Evolutionary conservation across 2,113 vertebrate genomes (phyloP), one percentile per base, ranked within the genome.

Genomic region (Candoia aspera): DNA sequence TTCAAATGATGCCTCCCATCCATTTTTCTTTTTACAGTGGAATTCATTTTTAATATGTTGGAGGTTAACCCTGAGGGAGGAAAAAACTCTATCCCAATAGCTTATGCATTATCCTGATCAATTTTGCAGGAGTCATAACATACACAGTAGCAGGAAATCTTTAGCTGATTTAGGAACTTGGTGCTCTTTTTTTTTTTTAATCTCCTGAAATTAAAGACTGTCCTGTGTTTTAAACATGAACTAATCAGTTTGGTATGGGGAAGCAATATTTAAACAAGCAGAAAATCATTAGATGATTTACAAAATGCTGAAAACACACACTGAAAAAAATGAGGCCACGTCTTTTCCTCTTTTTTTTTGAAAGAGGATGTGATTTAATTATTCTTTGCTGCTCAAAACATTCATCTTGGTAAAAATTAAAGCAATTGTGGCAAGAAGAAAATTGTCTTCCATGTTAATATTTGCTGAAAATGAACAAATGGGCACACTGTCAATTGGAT

Each of bases 211-310:
- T 26, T 42, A 79, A 89, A 54, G 92, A 94, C 92, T 68, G 55
- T 64, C 37, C 0, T 29, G 59, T 54, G 10, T 95, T 68, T 94
- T 95, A 94, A 83, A 91, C 26, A 53, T 91, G 90, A 49, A 91
- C 89, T 95, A 94, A 96, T 97, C 95, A 58, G 86, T 96, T 97
- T 92, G 88, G 91, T 94, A 85, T 54, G 94, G 94, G 79, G 93
- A 96, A 95, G 90, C 91, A 92, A 95, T 94, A 95, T 95, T 96
- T 96, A 97, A 97, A 95, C 3, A 2, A 96, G 95, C 93, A 97
- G 94, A 97, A 97, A 97, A 97, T 96, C 95, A 96, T 97, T 97
- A 95, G 23, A 84, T 94, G 94, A 95, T 96, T 94, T 94, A 96
- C 90, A 94, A 95, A 96, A 95, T 1, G 0, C 86, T 86, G 90